A percentile compares a stretch with the other conserved stretches of the same genome.
Evolutionary conservation across 1,140 invertebrate species (phyloP).

Genomic region (Trichonephila inaurata): DNA sequence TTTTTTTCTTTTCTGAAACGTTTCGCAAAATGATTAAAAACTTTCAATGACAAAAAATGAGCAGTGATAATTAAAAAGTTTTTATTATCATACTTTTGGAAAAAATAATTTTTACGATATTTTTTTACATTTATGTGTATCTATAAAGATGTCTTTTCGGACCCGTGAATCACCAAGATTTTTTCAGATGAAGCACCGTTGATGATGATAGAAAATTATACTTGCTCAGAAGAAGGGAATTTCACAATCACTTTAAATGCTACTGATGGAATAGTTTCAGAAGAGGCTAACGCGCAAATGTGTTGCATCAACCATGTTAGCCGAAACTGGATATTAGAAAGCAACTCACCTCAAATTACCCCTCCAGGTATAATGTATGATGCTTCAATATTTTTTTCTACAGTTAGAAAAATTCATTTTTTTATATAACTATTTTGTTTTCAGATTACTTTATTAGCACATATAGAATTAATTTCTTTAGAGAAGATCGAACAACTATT

Average conservation of each 20-base stretch:
- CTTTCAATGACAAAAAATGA: neutral
- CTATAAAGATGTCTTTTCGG: neutral
- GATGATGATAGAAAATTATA: neutral
- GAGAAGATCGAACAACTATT: no score
- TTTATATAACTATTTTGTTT: no score
- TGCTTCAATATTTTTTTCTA: neutral
- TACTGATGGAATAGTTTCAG: neutral
- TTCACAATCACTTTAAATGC: slow-evolving; percentile 34
- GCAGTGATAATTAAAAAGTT: neutral
- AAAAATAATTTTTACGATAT: no score
- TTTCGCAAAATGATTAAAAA: neutral
- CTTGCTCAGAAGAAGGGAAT: slow-evolving; percentile 31
- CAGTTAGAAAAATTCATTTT: no score
- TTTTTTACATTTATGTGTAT: neutral
- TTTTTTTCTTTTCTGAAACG: no score
- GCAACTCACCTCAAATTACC: slow-evolving; percentile 33
- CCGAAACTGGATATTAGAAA: slow-evolving; percentile 39
- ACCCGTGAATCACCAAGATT: neutral
- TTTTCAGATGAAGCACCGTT: slow-evolving; percentile 18
- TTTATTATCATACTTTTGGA: neutral
- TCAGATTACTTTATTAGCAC: no score
- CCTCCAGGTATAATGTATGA: slow-evolving; percentile 40
- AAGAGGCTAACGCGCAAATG: neutral
- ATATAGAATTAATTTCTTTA: no score
- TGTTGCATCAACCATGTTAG: slow-evolving; percentile 46